Evolutionary conservation across 2,113 vertebrate genomes (phyloP), one percentile per base, ranked within the genome.

Genomic region (Psammodynastes pulverulentus): DNA sequence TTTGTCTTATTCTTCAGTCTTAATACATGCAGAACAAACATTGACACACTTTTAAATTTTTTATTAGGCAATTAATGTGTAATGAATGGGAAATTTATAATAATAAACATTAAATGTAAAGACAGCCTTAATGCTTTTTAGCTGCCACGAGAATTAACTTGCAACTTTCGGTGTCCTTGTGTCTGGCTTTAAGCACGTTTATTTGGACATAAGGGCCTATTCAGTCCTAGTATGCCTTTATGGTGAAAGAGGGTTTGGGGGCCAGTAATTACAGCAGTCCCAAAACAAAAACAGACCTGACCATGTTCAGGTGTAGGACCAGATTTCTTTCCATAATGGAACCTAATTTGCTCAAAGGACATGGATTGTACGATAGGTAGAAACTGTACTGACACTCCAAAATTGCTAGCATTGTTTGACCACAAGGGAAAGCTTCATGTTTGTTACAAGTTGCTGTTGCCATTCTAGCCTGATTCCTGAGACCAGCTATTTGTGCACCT

Each of bases 51-150:
- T 91, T 91, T 72, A 91, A 87, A 87, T 91, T 93, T 91, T 91
- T 91, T 43, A 53, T 62, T 94, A 92, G 95, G 85, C 88, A 92
- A 79, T 92, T 92, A 89, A 89, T 92, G 93, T 93, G 89, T 89
- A 95, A 94, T 89, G 72, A 5, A 92, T 89, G 84, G 87, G 89
- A 86, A 92, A 93, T 87, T 26, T 93, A 84, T 94, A 93, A 93
- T 91, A 91, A 91, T 91, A 91, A 91, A 91, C 34, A 29, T 91
- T 91, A 91, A 91, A 52, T 45, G 85, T 67, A 72, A 72, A 91
- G 56, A 72, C 91, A 87, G 56, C 21, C 52, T 86, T 86, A 67
- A 84, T 90, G 87, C 56, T 79, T 91, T 93, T 91, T 72, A 87
- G 48, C n/a, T 91, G 90, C 90, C 19, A 43, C 9, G 45, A 87